Conservation (phyloP, 2,888 invertebrate species). For the Caenorhabditis macrosperma region DNA sequence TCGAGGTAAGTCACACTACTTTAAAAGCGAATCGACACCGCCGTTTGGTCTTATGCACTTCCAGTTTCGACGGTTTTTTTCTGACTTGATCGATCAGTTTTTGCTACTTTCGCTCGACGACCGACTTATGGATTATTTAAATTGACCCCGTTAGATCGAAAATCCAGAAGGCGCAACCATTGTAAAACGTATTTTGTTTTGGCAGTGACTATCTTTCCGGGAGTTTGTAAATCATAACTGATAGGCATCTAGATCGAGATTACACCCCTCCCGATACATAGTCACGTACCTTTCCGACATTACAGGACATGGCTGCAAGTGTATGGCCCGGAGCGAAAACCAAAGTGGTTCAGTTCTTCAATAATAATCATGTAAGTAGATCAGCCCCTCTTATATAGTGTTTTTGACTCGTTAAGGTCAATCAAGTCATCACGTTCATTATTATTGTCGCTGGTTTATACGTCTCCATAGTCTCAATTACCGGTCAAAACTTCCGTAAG, state of each 20-base stretch:
- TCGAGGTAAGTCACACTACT: background rate
- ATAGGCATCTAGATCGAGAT: background rate
- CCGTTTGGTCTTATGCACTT: constrained; percentile 28
- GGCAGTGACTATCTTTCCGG: background rate
- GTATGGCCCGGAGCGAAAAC: constrained; percentile 36
- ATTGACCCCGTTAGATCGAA: constrained; percentile 14
- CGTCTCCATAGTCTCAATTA: constrained; percentile 55
- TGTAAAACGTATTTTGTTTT: background rate
- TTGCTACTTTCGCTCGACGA: background rate
- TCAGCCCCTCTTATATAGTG: background rate
- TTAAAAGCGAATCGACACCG: background rate
- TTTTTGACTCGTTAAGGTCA: constrained; percentile 43
- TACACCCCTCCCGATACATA: background rate
- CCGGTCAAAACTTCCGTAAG: constrained; percentile 55
- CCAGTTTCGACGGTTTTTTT: constrained; percentile 8
- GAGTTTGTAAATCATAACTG: constrained; percentile 42
- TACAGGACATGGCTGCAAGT: constrained; percentile 23
- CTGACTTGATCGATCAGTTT: constrained; percentile 6
- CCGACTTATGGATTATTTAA: constrained; percentile 26
- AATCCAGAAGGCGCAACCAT: background rate
- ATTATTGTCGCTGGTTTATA: constrained; percentile 52
- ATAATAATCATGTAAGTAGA: constrained; percentile 56
- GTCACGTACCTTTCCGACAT: background rate
- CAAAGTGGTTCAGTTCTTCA: constrained; percentile 44
- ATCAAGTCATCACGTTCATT: constrained; percentile 56